A percentile compares a stretch with the other conserved stretches of the same genome.
Conservation (phyloP, 2,888 invertebrate genomes). For the Acrobeloides nanus region DNA sequence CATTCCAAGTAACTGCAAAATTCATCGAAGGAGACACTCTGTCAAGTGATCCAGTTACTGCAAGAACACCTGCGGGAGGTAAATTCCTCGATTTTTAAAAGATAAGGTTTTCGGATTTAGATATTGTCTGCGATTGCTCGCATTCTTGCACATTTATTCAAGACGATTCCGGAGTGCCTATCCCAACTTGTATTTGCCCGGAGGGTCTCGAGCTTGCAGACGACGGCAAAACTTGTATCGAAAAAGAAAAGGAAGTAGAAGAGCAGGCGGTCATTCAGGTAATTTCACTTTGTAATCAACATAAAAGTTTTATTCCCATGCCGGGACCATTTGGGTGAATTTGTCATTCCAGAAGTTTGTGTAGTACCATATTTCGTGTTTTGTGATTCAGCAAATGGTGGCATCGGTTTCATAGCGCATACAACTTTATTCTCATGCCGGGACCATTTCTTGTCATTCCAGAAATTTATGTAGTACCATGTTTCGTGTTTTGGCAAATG, state of each 20-base stretch:
- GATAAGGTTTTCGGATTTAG: slow-evolving; percentile 18
- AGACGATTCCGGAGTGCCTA: slow-evolving; percentile 25
- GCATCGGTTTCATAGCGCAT: too few species aligned
- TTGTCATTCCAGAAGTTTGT: too few species aligned
- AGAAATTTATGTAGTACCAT: too few species aligned
- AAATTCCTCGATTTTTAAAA: slow-evolving; percentile 8
- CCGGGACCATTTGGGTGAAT: too few species aligned
- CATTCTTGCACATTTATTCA: slow-evolving; percentile 43
- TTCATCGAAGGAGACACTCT: slow-evolving; percentile 41
- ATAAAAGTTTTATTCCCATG: too few species aligned
- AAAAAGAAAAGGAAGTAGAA: slow-evolving; percentile 14
- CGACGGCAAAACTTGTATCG: slow-evolving; percentile 37
- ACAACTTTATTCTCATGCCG: too few species aligned
- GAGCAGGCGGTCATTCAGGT: slow-evolving; percentile 23
- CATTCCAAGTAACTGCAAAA: slow-evolving; percentile 43
- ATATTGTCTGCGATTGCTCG: slow-evolving; percentile 44
- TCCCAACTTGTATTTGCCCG: slow-evolving; percentile 44
- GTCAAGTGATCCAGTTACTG: slow-evolving; percentile 31
- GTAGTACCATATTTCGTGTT: too few species aligned
- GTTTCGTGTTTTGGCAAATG: too few species aligned
- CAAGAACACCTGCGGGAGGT: slow-evolving; percentile 45
- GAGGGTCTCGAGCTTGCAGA: slow-evolving; percentile 36
- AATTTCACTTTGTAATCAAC: too few species aligned
- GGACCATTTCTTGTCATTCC: too few species aligned
- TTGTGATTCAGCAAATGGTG: too few species aligned